Evolutionary conservation across 1,140 invertebrate species (phyloP), one percentile per base, ranked within the genome.

Genomic region (Colletes gigas): DNA sequence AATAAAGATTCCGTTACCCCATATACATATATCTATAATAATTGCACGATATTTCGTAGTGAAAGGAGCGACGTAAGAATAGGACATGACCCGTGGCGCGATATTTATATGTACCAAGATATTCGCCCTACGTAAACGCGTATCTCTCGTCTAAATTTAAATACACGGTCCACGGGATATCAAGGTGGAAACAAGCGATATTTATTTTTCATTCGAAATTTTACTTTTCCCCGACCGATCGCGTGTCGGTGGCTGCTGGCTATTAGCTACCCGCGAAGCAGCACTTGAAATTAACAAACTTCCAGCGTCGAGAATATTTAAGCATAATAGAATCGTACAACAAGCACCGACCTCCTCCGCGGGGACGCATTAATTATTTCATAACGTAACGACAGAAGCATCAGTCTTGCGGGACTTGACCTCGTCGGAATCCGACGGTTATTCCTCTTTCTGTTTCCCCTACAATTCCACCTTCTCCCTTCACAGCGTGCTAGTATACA

Each of bases 311-410:
- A 65, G 17, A 19, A 50, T 19, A 39, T 63, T 74, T 63, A 63
- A 74, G 6, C 71, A 55, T 30, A 39, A 47, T 47, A 19, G 41
- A 55, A 50, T 62, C 71, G 19, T 50, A 50, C 8, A 50, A 50
- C 50, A 50, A 12, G 50, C 10, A 12, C 5, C 0, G 3, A 14
- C 9, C 10, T 14, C 15, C 30, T 50, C 57, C 44, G 7, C 8
- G 1, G n/a, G 17, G 62, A 44, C 63, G 52, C 55, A 71, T 70
- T 62, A 62, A 70, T 78, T 71, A 70, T 78, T 71, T 55, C 50
- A 73, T 57, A 65, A 65, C 21, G 7, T 47, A 73, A 73, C 19
- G 59, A 63, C 54, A 39, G 14, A 55, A n/a, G n/a, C 17, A 14
- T 44, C 47, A 5, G 15, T 17, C 6, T 50, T 17, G 1, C 65